Conservation (phyloP, 2,888 invertebrate genomes). For the Pollenia griseotomentosa region DNA sequence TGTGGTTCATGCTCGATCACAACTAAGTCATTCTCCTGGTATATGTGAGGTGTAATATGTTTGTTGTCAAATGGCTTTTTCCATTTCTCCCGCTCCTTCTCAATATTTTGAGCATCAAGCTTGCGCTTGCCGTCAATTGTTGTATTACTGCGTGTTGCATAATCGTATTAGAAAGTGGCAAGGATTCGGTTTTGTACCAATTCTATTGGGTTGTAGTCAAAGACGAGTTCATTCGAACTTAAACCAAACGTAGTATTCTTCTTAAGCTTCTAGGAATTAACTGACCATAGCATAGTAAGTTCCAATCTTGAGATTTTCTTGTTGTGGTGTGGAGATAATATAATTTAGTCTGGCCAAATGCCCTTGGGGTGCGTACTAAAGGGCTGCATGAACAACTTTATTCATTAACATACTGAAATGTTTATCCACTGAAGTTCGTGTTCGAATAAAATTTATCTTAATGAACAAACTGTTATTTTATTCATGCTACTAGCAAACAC, state of each 20-base stretch:
- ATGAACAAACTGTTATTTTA: too few species aligned
- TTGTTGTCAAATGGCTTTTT: conserved; percentile 60
- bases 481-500: too few species aligned
- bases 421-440: too few species aligned
- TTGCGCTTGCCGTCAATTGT: conserved; percentile 18
- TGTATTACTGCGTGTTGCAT: neutral
- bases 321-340: conserved; percentile 35
- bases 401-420: too few species aligned
- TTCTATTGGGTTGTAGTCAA: conserved; percentile 65
- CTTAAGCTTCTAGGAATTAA: conserved; percentile 55
- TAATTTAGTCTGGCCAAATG: neutral
- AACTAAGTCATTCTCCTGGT: conserved; percentile 48
- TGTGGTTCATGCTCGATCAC: conserved; percentile 62
- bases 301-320: neutral
- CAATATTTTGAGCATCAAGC: conserved; percentile 17
- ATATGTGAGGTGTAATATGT: conserved; percentile 38
- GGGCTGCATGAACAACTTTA: too few species aligned
- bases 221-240: conserved; percentile 72
- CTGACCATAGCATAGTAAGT: conserved; percentile 14
- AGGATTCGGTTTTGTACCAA: conserved; percentile 48
- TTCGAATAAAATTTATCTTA: too few species aligned
- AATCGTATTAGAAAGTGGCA: conserved; percentile 61
- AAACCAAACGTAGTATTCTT: conserved; percentile 50
- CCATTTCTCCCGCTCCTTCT: conserved; percentile 48
- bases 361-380: conserved; percentile 11